phyloP scores from a whole-genome alignment of 2,888 invertebrate genomes.

The Rotaria sp. region DNA sequence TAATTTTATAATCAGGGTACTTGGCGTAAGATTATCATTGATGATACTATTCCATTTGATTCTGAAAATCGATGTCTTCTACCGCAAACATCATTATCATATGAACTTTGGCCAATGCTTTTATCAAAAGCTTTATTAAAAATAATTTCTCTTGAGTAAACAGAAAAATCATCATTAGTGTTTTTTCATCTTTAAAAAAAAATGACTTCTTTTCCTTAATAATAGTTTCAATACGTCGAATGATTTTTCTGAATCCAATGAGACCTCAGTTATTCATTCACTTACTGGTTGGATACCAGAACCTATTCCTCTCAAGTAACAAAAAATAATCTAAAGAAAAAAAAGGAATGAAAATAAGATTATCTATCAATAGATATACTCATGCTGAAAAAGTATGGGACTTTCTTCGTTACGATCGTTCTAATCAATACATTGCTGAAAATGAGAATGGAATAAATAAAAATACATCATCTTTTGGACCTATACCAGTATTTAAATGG shows the following conservation, averaged over 20 bases:
- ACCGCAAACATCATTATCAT: constrained; percentile 48
- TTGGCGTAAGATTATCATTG: constrained; percentile 55
- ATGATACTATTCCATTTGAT: constrained; percentile 55
- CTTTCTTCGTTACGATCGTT: neutral
- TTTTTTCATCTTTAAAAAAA: neutral
- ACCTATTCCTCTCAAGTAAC: constrained; percentile 50
- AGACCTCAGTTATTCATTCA: constrained; percentile 52
- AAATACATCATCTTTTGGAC: neutral
- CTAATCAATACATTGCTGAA: neutral
- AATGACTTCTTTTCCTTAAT: constrained; percentile 35
- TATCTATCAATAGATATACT: constrained; percentile 28
- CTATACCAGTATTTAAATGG: neutral
- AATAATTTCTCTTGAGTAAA: constrained; percentile 47
- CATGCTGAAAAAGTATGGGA: neutral
- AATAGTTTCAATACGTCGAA: constrained; percentile 50
- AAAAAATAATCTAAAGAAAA: constrained; percentile 39
- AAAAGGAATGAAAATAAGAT: neutral
- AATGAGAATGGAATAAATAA: neutral
- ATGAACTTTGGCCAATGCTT: constrained; percentile 56
- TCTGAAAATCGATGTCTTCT: constrained; percentile 50
- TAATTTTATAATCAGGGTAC: constrained; percentile 47
- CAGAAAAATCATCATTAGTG: no score
- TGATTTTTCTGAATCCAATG: constrained; percentile 53
- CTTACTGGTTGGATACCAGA: constrained; percentile 56
- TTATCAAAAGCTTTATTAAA: constrained; percentile 55